These are phyloP conservation scores for Mallateleia sp. DNA, from an alignment of 2,888 invertebrate genomes.

Conservation along the genomic window DNA sequence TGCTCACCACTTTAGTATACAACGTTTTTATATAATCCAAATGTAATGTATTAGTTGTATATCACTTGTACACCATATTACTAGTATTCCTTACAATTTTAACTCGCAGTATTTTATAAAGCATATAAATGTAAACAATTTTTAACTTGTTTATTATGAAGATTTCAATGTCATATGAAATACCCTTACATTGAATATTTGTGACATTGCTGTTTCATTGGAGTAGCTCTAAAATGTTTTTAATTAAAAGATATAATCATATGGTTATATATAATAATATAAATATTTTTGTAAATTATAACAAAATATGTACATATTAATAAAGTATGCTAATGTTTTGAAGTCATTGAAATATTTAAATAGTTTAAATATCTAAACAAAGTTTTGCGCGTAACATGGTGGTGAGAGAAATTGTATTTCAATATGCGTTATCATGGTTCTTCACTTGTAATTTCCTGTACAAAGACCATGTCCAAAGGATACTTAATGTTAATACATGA, in stretches of 20 bases:
- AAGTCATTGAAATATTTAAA: slow-evolving; percentile 66
- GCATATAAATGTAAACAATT: not conserved
- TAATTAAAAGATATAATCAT: slow-evolving; percentile 54
- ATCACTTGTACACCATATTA: not conserved
- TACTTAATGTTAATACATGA: slow-evolving; percentile 66
- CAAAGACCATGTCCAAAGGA: slow-evolving; percentile 62
- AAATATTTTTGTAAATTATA: slow-evolving; percentile 67
- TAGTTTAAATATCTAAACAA: slow-evolving; percentile 45
- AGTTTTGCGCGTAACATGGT: slow-evolving; percentile 18
- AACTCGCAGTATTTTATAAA: slow-evolving; percentile 33
- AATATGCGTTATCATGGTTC: slow-evolving; percentile 47
- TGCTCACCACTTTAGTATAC: too few relatives aligned
- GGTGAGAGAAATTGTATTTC: slow-evolving; percentile 36
- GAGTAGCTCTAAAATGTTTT: slow-evolving; percentile 36
- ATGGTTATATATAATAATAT: slow-evolving; percentile 43
- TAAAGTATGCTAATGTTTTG: slow-evolving; percentile 52
- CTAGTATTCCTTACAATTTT: slow-evolving; percentile 23
- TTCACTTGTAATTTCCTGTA: slow-evolving; percentile 42
- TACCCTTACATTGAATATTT: not conserved
- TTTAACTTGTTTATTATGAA: not conserved
- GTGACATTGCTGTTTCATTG: slow-evolving; percentile 54
- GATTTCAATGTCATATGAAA: not conserved
- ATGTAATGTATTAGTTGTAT: too few relatives aligned
- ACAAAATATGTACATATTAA: slow-evolving; percentile 58
- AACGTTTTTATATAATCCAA: too few relatives aligned